Evolutionary conservation across 2,113 vertebrate species (phyloP).

Genomic region (Gymnorhina tibicen): DNA sequence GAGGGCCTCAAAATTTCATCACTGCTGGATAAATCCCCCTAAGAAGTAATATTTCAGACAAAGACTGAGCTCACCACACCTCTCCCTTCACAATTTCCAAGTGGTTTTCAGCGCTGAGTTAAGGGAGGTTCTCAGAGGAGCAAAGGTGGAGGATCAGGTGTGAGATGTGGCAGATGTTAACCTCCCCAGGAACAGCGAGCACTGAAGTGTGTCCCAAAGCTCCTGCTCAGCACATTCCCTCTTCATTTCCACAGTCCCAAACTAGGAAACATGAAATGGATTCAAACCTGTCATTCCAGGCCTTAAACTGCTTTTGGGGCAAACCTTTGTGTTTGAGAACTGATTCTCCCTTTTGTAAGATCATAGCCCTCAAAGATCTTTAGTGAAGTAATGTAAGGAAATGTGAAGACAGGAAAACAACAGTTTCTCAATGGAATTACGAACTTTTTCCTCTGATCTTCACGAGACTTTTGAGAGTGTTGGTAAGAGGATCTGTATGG

Average conservation of each 20-base stretch:
- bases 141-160: neutral
- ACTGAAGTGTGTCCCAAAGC: neutral
- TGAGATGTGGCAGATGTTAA: neutral
- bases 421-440: neutral
- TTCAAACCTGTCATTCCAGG: neutral
- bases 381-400: neutral
- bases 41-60: neutral
- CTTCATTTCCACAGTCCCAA: neutral
- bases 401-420: neutral
- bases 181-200: neutral
- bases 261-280: neutral
- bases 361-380: neutral
- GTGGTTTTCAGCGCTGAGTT: neutral
- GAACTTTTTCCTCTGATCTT: neutral
- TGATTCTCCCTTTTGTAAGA: neutral
- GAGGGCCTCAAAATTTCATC: neutral
- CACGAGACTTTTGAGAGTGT: neutral
- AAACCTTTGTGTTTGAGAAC: neutral
- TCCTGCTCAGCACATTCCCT: neutral
- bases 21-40: neutral
- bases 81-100: neutral
- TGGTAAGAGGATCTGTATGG: neutral
- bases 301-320: neutral
- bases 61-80: neutral
- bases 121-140: neutral